These are phyloP conservation scores for Mormyrops attenuatus DNA, from an alignment of 2,797 vertebrate genomes.

Conservation along the genomic window DNA sequence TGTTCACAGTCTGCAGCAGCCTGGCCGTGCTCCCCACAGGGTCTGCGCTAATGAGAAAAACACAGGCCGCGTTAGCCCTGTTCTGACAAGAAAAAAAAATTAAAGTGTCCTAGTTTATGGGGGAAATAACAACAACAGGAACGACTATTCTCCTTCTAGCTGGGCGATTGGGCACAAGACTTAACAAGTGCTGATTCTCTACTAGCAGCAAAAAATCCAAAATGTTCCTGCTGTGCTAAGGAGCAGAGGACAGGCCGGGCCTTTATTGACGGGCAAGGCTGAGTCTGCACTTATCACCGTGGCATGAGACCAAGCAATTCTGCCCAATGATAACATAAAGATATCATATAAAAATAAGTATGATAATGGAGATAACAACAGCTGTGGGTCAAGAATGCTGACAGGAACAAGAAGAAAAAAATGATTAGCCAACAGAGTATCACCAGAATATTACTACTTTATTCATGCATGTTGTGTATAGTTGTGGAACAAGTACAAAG, in stretches of 20 bases:
- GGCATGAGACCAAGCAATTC: background rate
- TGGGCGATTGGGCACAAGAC: background rate
- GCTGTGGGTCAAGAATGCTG: background rate
- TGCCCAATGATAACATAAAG: background rate
- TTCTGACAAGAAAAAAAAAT: background rate
- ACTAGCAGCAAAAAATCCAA: background rate
- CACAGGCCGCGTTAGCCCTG: background rate
- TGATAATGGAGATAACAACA: background rate
- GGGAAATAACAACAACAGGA: conserved; percentile 7
- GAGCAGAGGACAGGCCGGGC: background rate
- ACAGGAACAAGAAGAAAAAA: background rate
- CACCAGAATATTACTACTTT: background rate
- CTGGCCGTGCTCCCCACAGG: background rate
- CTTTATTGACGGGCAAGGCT: background rate
- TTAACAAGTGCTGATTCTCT: background rate
- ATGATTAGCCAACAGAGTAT: background rate
- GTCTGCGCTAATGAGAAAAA: background rate
- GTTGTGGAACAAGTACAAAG: background rate
- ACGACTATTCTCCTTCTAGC: background rate
- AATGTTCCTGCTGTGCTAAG: background rate
- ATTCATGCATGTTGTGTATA: background rate
- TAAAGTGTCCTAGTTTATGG: background rate
- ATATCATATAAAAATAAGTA: background rate
- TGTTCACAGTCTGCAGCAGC: background rate
- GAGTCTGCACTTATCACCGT: background rate